These are phyloP conservation scores for Notothenia rossii DNA, from an alignment of 2,113 vertebrate species.

Conservation along the genomic window DNA sequence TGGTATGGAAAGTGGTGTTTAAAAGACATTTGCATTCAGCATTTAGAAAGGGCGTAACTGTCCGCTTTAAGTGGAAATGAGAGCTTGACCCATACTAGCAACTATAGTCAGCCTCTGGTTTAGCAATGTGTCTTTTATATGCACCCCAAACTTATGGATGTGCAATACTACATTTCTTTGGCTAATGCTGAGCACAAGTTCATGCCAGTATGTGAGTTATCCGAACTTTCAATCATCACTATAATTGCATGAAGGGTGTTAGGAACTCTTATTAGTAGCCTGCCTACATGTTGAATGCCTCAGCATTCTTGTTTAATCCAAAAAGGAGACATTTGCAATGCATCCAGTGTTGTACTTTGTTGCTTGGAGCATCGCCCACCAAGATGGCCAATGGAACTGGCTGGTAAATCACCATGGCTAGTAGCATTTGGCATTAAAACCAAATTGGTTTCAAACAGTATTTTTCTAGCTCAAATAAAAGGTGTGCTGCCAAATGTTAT, in stretches of 20 bases:
- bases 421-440: slow-evolving; percentile 17
- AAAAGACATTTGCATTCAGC: background rate
- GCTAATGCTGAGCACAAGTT: background rate
- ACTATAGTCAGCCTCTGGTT: background rate
- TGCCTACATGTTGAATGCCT: slow-evolving; percentile 29
- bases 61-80: no score
- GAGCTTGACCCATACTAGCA: no score
- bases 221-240: slow-evolving; percentile 20
- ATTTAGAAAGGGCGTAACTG: background rate
- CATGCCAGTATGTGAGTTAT: background rate
- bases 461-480: slow-evolving; percentile 1
- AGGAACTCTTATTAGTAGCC: slow-evolving; percentile 43
- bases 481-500: background rate
- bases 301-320: slow-evolving; percentile 40
- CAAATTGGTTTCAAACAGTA: background rate
- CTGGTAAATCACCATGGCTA: slow-evolving; percentile 23
- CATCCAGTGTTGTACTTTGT: slow-evolving; percentile 14
- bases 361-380: slow-evolving; percentile 15
- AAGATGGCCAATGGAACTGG: slow-evolving; percentile 14
- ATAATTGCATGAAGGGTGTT: slow-evolving; percentile 14
- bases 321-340: slow-evolving; percentile 23
- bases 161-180: background rate
- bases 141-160: background rate
- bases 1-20: background rate
- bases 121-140: background rate